Percentiles rank a stretch among this genome's conserved stretches.
These are phyloP conservation scores for Zygothrica quintamaculata DNA, from an alignment of 2,888 invertebrate species.

Conservation along the genomic window DNA sequence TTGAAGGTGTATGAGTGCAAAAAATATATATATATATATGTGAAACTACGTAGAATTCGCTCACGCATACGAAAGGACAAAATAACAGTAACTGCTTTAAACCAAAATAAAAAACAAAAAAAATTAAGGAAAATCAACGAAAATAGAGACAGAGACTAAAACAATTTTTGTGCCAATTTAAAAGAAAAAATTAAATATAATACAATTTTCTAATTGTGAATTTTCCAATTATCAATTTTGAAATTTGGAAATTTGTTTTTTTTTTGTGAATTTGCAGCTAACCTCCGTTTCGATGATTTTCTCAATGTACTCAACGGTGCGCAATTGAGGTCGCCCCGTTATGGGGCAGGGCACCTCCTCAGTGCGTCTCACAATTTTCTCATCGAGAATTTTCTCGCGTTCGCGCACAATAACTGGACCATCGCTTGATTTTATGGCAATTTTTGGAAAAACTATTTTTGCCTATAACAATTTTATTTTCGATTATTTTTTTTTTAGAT, in stretches of 20 bases:
- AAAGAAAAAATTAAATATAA: conserved; percentile 20
- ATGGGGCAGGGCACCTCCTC: conserved; percentile 94
- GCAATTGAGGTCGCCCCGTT: conserved; percentile 93
- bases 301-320: conserved; percentile 97
- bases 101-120: conserved; percentile 37
- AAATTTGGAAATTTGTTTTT: conserved; percentile 28
- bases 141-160: no score
- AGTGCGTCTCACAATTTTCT: conserved; percentile 93
- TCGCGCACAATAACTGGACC: conserved; percentile 94
- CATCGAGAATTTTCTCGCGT: conserved; percentile 94
- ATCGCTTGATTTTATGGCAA: conserved; percentile 93
- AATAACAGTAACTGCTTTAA: conserved; percentile 47
- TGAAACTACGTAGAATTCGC: conserved; percentile 23
- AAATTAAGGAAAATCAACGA: no score
- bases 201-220: conserved; percentile 18
- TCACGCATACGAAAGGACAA: conserved; percentile 19
- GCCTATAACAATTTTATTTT: conserved; percentile 55
- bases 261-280: conserved; percentile 81
- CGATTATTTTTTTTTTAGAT: neutral
- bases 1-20: conserved; percentile 60
- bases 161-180: conserved; percentile 68
- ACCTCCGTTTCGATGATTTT: conserved; percentile 98
- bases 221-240: conserved; percentile 32
- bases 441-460: conserved; percentile 89
- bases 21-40: conserved; percentile 46